These are phyloP conservation scores for Yponomeuta cagnagella DNA, from an alignment of 2,888 invertebrate genomes.

Conservation along the genomic window DNA sequence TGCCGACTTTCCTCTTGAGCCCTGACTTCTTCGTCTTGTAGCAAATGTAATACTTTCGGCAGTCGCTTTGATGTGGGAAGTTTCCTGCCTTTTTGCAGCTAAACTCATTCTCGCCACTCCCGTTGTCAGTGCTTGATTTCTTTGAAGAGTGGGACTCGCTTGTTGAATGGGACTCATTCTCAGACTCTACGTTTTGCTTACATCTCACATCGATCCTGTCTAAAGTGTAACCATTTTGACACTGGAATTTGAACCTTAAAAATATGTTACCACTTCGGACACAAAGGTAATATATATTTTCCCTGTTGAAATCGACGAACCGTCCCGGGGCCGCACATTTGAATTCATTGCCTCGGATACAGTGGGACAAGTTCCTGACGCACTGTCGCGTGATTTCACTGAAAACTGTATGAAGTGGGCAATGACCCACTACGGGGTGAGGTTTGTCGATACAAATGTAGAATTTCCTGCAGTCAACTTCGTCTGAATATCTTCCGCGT, in stretches of 20 bases:
- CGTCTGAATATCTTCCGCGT: conserved; percentile 67
- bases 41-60: conserved; percentile 65
- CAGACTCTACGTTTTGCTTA: conserved; percentile 5
- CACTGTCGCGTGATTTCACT: conserved; percentile 63
- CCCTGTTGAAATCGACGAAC: conserved; percentile 48
- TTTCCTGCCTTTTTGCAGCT: conserved; percentile 34
- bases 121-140: background rate
- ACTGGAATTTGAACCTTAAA: conserved; percentile 54
- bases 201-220: conserved; percentile 48
- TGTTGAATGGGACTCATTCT: background rate
- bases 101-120: background rate
- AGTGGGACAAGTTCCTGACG: conserved; percentile 64
- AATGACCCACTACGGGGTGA: conserved; percentile 43
- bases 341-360: conserved; percentile 62
- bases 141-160: background rate
- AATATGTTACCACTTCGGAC: conserved; percentile 39
- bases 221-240: conserved; percentile 47
- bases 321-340: conserved; percentile 58
- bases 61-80: conserved; percentile 51
- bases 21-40: conserved; percentile 37
- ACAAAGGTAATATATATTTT: conserved; percentile 64
- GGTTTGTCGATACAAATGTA: conserved; percentile 60
- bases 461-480: conserved; percentile 64
- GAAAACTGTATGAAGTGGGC: conserved; percentile 60
- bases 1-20: conserved; percentile 47